Conservation (phyloP, 2,797 vertebrate genomes). For the Bucorvus abyssinicus region DNA sequence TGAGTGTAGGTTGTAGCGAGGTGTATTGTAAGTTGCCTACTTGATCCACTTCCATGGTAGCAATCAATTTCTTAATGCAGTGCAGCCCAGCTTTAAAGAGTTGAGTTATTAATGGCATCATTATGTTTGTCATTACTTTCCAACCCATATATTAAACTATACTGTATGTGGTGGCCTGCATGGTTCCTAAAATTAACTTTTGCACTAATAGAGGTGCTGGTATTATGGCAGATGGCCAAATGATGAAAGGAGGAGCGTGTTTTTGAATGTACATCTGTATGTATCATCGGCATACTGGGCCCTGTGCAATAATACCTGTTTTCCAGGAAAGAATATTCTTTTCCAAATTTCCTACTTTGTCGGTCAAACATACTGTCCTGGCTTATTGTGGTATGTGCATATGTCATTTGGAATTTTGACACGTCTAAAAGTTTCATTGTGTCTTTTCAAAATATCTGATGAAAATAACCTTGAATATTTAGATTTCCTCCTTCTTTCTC, state of each 20-base stretch:
- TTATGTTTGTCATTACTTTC: not conserved
- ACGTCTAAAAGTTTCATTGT: not conserved
- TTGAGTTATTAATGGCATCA: not conserved
- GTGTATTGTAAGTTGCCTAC: not conserved
- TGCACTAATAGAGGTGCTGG: not conserved
- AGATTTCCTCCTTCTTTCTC: not conserved
- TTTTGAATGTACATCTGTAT: not conserved
- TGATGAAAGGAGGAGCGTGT: not conserved
- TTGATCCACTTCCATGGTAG: not conserved
- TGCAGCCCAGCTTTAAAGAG: not conserved
- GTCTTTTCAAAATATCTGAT: not conserved
- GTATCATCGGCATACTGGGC: not conserved
- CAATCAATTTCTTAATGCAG: not conserved
- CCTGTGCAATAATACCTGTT: not conserved
- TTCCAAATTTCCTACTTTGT: not conserved
- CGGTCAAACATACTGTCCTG: not conserved
- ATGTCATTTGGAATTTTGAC: not conserved
- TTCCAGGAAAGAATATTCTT: not conserved
- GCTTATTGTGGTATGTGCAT: not conserved
- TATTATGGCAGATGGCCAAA: not conserved
- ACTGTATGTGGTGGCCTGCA: not conserved
- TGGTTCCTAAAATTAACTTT: not conserved
- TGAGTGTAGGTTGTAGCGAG: not conserved
- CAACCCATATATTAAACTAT: not conserved
- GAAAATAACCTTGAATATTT: not conserved